A percentile compares a stretch with the other conserved stretches of the same genome.
phyloP scores from a whole-genome alignment of 2,888 invertebrate genomes.

The Callyntrura guangdongensis region DNA sequence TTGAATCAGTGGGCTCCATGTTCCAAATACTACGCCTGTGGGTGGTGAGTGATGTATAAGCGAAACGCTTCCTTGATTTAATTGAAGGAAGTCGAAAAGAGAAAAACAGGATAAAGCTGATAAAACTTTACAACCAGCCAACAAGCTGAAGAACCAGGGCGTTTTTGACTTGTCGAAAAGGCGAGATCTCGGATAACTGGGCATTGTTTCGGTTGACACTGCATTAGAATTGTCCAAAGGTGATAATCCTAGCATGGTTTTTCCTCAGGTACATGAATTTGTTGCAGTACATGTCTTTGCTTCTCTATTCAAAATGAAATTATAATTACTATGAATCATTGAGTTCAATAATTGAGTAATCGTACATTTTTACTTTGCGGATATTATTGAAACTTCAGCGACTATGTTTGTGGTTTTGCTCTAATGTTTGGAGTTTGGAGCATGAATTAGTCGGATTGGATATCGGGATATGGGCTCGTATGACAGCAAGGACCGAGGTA shows the following conservation, averaged over 20 bases:
- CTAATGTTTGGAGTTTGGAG: no score
- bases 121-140: conserved; percentile 76
- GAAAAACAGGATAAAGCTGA: conserved; percentile 77
- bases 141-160: conserved; percentile 78
- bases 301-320: no score
- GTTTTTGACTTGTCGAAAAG: conserved; percentile 71
- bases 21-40: conserved; percentile 71
- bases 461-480: no score
- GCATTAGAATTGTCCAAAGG: not conserved
- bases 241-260: conserved; percentile 15
- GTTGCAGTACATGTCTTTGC: no score
- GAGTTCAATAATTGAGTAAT: no score
- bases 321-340: no score
- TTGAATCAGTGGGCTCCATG: conserved; percentile 78
- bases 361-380: no score
- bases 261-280: no score
- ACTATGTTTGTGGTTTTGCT: no score
- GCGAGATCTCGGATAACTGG: conserved; percentile 42
- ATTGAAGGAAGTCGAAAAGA: conserved; percentile 76
- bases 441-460: no score
- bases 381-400: no score
- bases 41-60: conserved; percentile 54
- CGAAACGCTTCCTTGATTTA: conserved; percentile 55
- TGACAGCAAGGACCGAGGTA: no score
- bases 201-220: conserved; percentile 14